phyloP scores from a whole-genome alignment of 2,888 invertebrate genomes.

The Hirtodrosophila cameraria region DNA sequence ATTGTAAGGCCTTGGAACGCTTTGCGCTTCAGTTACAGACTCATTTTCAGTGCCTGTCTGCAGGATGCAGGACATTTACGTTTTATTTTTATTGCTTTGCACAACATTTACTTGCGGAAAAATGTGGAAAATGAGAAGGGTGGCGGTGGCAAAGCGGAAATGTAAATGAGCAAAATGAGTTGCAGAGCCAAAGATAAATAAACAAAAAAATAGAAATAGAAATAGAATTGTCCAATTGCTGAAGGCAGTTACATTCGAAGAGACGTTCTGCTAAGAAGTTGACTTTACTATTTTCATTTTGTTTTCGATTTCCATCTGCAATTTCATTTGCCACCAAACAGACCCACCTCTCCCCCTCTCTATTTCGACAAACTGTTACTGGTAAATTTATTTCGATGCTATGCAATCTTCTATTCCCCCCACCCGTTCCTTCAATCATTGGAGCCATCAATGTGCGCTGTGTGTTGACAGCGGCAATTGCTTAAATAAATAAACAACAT shows the following conservation, averaged over 20 bases:
- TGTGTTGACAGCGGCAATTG: slow-evolving; percentile 69
- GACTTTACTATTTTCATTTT: slow-evolving; percentile 51
- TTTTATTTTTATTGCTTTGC: slow-evolving; percentile 58
- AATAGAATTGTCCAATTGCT: slow-evolving; percentile 57
- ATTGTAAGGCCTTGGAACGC: slow-evolving; percentile 25
- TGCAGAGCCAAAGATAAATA: slow-evolving; percentile 54
- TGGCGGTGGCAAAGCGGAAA: slow-evolving; percentile 50
- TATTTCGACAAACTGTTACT: not conserved
- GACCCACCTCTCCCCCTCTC: not conserved
- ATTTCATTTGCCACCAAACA: slow-evolving; percentile 41
- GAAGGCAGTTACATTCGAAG: slow-evolving; percentile 24
- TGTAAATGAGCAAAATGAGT: slow-evolving; percentile 67
- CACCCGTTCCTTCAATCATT: slow-evolving; percentile 37
- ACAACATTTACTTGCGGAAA: slow-evolving; percentile 61
- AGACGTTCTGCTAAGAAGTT: slow-evolving; percentile 48
- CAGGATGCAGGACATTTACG: slow-evolving; percentile 40
- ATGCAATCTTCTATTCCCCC: not conserved
- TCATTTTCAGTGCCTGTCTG: slow-evolving; percentile 5
- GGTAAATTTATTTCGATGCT: slow-evolving; percentile 30
- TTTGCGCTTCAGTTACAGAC: slow-evolving; percentile 6
- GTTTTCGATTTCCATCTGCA: slow-evolving; percentile 22
- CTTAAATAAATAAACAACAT: slow-evolving; percentile 65
- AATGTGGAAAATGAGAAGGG: slow-evolving; percentile 31
- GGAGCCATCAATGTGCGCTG: slow-evolving; percentile 42
- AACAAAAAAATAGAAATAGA: slow-evolving; percentile 58